phyloP scores from a whole-genome alignment of 2,797 vertebrate genomes.

The Lagorchestes hirsutus region DNA sequence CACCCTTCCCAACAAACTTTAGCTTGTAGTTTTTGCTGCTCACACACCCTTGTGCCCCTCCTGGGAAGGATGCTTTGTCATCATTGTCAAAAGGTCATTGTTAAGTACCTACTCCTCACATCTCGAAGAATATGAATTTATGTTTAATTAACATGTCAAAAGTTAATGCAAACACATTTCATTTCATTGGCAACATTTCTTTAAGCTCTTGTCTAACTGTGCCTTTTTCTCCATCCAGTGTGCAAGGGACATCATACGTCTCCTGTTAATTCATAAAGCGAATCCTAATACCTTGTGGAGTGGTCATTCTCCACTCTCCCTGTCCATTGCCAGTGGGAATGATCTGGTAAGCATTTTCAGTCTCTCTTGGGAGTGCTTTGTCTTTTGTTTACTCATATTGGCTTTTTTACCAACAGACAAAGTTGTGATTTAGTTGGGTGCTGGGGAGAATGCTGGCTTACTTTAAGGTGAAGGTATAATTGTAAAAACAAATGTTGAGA shows the following conservation, averaged over 20 bases:
- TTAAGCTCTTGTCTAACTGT: neutral
- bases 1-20: neutral
- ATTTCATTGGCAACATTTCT: neutral
- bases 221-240: conserved; percentile 80
- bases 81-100: neutral
- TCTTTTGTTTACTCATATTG: neutral
- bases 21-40: neutral
- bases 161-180: neutral
- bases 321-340: conserved; percentile 92
- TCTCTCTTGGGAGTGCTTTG: fast-evolving
- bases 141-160: neutral
- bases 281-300: conserved; percentile 90
- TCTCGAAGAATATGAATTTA: neutral
- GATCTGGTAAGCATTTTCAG: conserved; percentile 86
- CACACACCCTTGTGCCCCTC: neutral
- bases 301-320: conserved; percentile 92
- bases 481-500: neutral
- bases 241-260: conserved; percentile 86
- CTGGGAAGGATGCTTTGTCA: neutral
- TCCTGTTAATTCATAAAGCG: conserved; percentile 89
- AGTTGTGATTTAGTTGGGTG: neutral
- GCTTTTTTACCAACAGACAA: neutral
- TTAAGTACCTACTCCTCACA: neutral
- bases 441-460: neutral
- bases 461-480: neutral